Conservation (phyloP, 2,888 invertebrate genomes). For the Leptarthrus brevirostris region DNA sequence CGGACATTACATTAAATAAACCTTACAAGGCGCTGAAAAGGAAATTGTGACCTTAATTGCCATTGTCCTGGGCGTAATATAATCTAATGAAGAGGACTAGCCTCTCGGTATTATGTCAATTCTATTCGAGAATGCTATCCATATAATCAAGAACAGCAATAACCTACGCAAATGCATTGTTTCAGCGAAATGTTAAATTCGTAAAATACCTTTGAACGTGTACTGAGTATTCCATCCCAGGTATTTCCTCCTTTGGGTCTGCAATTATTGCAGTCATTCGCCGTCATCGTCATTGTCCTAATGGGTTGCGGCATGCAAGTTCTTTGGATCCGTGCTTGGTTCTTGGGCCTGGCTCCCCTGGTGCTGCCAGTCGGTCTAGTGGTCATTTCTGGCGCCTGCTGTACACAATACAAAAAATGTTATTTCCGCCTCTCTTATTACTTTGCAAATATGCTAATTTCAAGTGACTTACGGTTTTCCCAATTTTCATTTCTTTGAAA, state of each 20-base stretch:
- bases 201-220: conserved; percentile 50
- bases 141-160: not conserved
- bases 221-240: conserved; percentile 50
- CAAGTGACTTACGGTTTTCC: conserved; percentile 13
- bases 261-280: conserved; percentile 42
- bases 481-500: conserved; percentile 24
- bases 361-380: conserved; percentile 4
- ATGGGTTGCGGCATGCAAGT: conserved; percentile 49
- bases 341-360: conserved; percentile 16
- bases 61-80: too few relatives aligned
- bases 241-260: conserved; percentile 28
- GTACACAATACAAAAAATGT: conserved; percentile 2
- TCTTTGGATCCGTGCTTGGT: conserved; percentile 24
- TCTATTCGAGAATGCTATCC: conserved; percentile 2
- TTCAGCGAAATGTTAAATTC: not conserved
- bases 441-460: conserved; percentile 33
- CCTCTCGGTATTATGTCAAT: not conserved
- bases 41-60: too few relatives aligned
- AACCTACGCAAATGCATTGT: conserved; percentile 15
- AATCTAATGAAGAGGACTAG: too few relatives aligned
- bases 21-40: too few relatives aligned
- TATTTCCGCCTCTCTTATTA: conserved; percentile 9
- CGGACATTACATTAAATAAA: too few relatives aligned
- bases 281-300: conserved; percentile 33
- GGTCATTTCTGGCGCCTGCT: conserved; percentile 32